Percentiles rank a stretch among this genome's conserved stretches.
phyloP scores from a whole-genome alignment of 92 coral and sea anemone genomes.

The Plumapathes pennacea region DNA sequence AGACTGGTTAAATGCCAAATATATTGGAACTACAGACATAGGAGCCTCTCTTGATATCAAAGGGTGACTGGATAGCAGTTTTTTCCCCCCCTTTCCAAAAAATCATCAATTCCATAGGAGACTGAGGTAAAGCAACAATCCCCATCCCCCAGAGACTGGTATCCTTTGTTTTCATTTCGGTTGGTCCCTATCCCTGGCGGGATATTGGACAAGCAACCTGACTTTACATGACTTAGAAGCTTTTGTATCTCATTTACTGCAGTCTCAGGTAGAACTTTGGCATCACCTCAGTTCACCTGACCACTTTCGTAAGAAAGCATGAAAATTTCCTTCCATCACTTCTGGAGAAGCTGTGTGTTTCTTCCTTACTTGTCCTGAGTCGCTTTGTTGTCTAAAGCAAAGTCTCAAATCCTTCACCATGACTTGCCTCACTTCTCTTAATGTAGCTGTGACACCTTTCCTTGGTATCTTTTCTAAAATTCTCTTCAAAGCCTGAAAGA shows the following conservation, averaged over 20 bases:
- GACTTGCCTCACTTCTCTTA: slow-evolving; percentile 6
- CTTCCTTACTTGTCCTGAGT: slow-evolving; percentile 19
- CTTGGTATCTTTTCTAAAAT: slow-evolving; percentile 37
- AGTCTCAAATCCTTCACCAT: slow-evolving; percentile 44
- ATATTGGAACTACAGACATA: slow-evolving; percentile 8
- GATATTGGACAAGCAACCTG: slow-evolving; percentile 37
- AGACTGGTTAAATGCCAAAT: slow-evolving; percentile 43
- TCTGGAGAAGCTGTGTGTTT: slow-evolving; percentile 29
- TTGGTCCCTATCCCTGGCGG: slow-evolving; percentile 62
- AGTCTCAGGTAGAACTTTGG: slow-evolving; percentile 21
- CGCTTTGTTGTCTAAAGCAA: slow-evolving; percentile 25
- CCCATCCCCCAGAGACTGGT: slow-evolving; percentile 10
- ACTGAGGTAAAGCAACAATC: slow-evolving; percentile 31
- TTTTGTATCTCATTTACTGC: slow-evolving; percentile 33
- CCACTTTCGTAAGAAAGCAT: slow-evolving; percentile 16
- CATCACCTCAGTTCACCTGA: slow-evolving; percentile 10
- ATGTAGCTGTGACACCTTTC: slow-evolving; percentile 4
- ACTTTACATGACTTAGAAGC: slow-evolving; percentile 17
- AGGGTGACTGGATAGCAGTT: too few species aligned
- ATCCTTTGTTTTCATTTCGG: slow-evolving; percentile 35
- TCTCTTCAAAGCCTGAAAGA: slow-evolving; percentile 35
- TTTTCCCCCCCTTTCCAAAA: background rate
- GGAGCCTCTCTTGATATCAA: slow-evolving; percentile 5
- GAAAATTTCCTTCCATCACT: slow-evolving; percentile 17
- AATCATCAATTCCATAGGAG: too few species aligned